These are phyloP conservation scores for Anthoscopus minutus DNA, from an alignment of 2,113 vertebrate genomes.

Conservation along the genomic window DNA sequence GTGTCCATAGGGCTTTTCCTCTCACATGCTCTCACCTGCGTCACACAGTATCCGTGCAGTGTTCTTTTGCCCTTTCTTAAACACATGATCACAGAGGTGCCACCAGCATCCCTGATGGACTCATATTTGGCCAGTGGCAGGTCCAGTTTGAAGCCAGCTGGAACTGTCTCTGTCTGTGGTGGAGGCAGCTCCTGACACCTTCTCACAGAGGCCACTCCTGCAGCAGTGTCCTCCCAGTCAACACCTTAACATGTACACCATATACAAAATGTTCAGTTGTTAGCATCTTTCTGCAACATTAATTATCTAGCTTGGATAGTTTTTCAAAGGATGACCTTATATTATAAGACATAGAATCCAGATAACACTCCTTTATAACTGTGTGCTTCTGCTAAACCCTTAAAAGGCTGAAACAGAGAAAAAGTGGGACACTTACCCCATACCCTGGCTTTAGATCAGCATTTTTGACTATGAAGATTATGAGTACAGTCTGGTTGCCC, in stretches of 20 bases:
- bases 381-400: not conserved
- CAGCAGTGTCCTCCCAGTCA: rapidly evolving
- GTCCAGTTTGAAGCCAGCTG: not conserved
- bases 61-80: not conserved
- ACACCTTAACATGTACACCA: rapidly evolving
- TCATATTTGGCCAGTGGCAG: not conserved
- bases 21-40: not conserved
- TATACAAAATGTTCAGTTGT: not conserved
- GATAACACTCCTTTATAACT: not conserved
- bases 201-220: not conserved
- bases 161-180: not conserved
- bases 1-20: not conserved
- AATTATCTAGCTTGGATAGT: not conserved
- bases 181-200: not conserved
- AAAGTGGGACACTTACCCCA: not conserved
- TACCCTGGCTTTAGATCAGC: not conserved
- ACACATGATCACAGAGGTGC: not conserved
- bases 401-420: not conserved
- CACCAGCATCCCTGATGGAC: not conserved
- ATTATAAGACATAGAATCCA: not conserved
- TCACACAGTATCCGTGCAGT: not conserved
- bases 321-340: not conserved
- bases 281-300: not conserved
- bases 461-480: not conserved
- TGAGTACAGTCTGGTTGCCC: not conserved